Conservation (phyloP, 2,888 invertebrate species). For the Andrena bicolor region DNA sequence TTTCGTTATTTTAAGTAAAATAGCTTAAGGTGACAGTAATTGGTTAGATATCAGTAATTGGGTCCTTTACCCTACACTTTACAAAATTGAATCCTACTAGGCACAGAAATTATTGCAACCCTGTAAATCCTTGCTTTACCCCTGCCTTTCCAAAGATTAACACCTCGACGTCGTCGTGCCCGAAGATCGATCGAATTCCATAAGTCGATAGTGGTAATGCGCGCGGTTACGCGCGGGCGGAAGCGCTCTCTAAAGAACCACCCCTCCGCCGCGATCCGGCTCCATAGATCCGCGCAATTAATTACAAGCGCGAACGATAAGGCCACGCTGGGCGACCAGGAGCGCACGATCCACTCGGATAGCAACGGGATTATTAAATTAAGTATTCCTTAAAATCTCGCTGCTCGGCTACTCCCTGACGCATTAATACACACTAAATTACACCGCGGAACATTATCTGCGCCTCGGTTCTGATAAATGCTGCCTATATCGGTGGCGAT, state of each 20-base stretch:
- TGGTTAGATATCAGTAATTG: no score
- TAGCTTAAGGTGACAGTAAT: no score
- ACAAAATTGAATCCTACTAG: no score
- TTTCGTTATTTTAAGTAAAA: no score
- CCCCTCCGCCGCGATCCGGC: conserved; percentile 10
- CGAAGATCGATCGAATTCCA: background rate
- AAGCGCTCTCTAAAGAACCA: conserved; percentile 17
- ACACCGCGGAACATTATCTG: conserved; percentile 67
- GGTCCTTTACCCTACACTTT: no score
- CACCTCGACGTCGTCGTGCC: no score
- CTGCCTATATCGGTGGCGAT: conserved; percentile 67
- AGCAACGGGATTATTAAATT: conserved; percentile 67
- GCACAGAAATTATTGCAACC: no score
- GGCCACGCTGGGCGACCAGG: conserved; percentile 23
- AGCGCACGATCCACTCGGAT: conserved; percentile 39
- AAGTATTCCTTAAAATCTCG: conserved; percentile 66
- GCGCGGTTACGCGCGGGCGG: conserved; percentile 6
- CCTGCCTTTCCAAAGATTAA: no score
- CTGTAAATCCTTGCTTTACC: no score
- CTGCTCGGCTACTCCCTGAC: conserved; percentile 18
- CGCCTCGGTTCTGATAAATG: conserved; percentile 66
- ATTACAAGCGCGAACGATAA: conserved; percentile 49
- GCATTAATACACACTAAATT: conserved; percentile 73
- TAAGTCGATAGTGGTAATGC: background rate
- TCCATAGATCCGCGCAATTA: conserved; percentile 45